Percentiles rank a stretch among this genome's conserved stretches.
Evolutionary conservation across 2,888 invertebrate genomes (phyloP).

Genomic region (Neoitamus cyanurus): DNA sequence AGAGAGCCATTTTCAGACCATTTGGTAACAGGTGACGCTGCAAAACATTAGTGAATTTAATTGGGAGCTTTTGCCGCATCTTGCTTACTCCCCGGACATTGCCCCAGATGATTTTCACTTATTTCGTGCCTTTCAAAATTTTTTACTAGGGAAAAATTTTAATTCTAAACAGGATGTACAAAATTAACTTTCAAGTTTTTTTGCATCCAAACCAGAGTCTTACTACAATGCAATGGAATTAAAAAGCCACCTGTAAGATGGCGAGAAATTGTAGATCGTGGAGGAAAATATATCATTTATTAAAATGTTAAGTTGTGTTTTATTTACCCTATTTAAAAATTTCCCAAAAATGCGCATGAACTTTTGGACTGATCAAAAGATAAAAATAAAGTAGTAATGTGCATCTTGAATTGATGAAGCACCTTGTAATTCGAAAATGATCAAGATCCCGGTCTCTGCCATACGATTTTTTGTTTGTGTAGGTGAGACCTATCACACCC

Average conservation of each 20-base stretch:
- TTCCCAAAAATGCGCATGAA: neutral
- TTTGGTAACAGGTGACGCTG: neutral
- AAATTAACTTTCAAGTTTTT: constrained; percentile 3
- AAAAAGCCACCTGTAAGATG: constrained; percentile 3
- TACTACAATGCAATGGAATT: constrained; percentile 26
- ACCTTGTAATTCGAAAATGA: too few species aligned
- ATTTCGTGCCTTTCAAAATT: constrained; percentile 12
- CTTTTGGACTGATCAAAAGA: too few species aligned
- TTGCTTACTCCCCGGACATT: constrained; percentile 21
- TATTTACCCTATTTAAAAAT: neutral
- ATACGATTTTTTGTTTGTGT: too few species aligned
- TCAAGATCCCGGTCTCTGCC: too few species aligned
- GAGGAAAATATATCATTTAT: constrained; percentile 44
- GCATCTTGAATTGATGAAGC: too few species aligned
- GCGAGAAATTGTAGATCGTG: constrained; percentile 16
- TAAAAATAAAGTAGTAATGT: too few species aligned
- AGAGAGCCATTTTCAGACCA: neutral
- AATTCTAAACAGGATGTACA: neutral
- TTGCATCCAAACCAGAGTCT: constrained; percentile 2
- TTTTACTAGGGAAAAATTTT: constrained; percentile 25
- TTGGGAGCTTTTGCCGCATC: constrained; percentile 25
- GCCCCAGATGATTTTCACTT: constrained; percentile 14
- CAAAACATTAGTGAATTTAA: neutral
- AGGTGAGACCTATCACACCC: too few species aligned
- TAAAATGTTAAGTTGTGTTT: neutral